phyloP scores from a whole-genome alignment of 2,888 invertebrate species.

The Heterodera filipjevi region DNA sequence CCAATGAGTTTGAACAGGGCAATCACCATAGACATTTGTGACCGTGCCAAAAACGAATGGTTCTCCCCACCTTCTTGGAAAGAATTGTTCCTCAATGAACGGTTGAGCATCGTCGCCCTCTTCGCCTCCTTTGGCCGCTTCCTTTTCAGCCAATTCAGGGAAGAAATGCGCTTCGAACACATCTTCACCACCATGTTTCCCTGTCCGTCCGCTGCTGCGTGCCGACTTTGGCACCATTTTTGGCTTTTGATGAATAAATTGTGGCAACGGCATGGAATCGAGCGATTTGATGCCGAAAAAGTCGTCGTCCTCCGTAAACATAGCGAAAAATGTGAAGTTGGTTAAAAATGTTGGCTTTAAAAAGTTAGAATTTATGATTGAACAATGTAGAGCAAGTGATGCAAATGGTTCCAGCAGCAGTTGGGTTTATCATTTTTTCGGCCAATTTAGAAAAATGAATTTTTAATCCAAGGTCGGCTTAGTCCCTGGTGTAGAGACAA shows the following conservation, averaged over 20 bases:
- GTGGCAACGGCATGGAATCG: slow-evolving; percentile 20
- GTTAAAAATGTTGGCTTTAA: too few species aligned
- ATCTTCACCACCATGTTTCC: not conserved
- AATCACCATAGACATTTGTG: too few species aligned
- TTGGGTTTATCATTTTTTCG: too few species aligned
- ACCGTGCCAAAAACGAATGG: not conserved
- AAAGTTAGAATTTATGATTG: too few species aligned
- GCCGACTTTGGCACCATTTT: too few species aligned
- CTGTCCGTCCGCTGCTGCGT: not conserved
- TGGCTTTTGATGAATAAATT: slow-evolving; percentile 1
- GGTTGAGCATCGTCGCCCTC: not conserved
- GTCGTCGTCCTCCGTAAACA: slow-evolving; percentile 28
- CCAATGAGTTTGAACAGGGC: too few species aligned
- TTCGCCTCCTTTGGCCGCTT: not conserved
- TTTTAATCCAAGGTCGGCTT: too few species aligned
- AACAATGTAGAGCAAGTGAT: too few species aligned
- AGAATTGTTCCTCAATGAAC: not conserved
- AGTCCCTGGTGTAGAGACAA: too few species aligned
- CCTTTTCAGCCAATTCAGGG: slow-evolving; percentile 21
- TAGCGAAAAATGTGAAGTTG: not conserved
- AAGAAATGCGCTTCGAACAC: slow-evolving; percentile 31
- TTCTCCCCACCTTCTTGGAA: not conserved
- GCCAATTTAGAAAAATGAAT: too few species aligned
- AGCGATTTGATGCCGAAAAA: slow-evolving; percentile 33
- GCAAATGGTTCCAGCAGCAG: too few species aligned